Percentiles rank a stretch among this genome's conserved stretches.
Conservation (phyloP, 2,888 invertebrate genomes). For the Timema podura region DNA sequence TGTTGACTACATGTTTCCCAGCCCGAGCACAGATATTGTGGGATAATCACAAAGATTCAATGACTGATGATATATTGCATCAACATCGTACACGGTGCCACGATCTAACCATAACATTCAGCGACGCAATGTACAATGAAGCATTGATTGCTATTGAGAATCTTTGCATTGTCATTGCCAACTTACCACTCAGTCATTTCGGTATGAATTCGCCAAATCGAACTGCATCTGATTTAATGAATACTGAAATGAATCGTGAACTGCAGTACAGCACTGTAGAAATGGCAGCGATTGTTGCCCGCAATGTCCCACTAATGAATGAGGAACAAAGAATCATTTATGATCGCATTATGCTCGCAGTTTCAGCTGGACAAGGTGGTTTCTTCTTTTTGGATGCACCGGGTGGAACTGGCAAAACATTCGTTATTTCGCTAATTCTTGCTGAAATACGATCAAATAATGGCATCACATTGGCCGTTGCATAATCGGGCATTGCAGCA, state of each 20-base stretch:
- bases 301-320: slow-evolving; percentile 14
- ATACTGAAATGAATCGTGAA: slow-evolving; percentile 32
- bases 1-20: slow-evolving; percentile 7
- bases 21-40: slow-evolving; percentile 7
- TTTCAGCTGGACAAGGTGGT: slow-evolving; percentile 2
- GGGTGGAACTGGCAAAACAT: slow-evolving; percentile 36
- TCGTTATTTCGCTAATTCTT: slow-evolving; percentile 34
- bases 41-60: slow-evolving; percentile 25
- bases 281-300: slow-evolving; percentile 15
- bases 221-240: slow-evolving; percentile 9
- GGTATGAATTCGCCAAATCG: slow-evolving; percentile 35
- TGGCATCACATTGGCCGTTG: background rate
- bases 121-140: slow-evolving; percentile 37
- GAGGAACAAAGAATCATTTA: background rate
- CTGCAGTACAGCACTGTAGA: slow-evolving; percentile 31
- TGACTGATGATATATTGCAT: slow-evolving; percentile 9
- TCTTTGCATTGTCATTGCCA: background rate
- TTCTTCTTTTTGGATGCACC: slow-evolving; percentile 29
- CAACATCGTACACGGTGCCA: slow-evolving; percentile 26
- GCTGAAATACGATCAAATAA: slow-evolving; percentile 26
- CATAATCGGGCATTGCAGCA: background rate
- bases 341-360: slow-evolving; percentile 2
- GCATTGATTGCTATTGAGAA: slow-evolving; percentile 35
- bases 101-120: slow-evolving; percentile 32
- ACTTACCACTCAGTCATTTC: slow-evolving; percentile 33